These are phyloP conservation scores for Lycocerus yunnanus DNA, from an alignment of 2,888 invertebrate genomes.

Conservation along the genomic window DNA sequence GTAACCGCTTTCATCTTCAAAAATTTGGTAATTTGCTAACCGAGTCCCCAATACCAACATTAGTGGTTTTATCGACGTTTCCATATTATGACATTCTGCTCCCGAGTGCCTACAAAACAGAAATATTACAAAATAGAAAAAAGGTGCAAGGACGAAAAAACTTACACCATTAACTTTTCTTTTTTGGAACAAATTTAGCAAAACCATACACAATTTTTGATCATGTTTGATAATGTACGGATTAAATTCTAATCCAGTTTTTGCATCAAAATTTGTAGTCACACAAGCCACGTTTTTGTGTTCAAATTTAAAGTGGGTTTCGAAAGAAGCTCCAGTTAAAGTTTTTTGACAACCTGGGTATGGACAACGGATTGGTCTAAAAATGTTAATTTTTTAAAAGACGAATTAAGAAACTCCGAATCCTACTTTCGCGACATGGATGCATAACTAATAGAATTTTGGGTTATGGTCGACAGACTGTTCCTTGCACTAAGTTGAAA, in stretches of 20 bases:
- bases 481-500: neutral
- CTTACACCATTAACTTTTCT: neutral
- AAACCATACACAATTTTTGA: constrained; percentile 41
- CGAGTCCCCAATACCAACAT: constrained; percentile 45
- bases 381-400: constrained; percentile 21
- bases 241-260: constrained; percentile 46
- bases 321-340: constrained; percentile 59
- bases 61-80: constrained; percentile 31
- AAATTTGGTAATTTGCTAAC: constrained; percentile 30
- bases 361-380: constrained; percentile 59
- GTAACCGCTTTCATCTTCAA: constrained; percentile 28
- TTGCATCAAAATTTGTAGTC: constrained; percentile 43
- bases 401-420: neutral
- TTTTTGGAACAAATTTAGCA: neutral
- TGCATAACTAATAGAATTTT: neutral
- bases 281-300: constrained; percentile 52
- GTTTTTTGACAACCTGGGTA: constrained; percentile 58
- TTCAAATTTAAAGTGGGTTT: constrained; percentile 62
- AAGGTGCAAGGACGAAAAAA: neutral
- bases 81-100: neutral
- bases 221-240: constrained; percentile 44
- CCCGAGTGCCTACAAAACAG: neutral
- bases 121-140: neutral
- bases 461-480: neutral
- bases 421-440: neutral